These are phyloP conservation scores for Chelon auratus DNA, from an alignment of 2,797 vertebrate genomes.

Conservation along the genomic window DNA sequence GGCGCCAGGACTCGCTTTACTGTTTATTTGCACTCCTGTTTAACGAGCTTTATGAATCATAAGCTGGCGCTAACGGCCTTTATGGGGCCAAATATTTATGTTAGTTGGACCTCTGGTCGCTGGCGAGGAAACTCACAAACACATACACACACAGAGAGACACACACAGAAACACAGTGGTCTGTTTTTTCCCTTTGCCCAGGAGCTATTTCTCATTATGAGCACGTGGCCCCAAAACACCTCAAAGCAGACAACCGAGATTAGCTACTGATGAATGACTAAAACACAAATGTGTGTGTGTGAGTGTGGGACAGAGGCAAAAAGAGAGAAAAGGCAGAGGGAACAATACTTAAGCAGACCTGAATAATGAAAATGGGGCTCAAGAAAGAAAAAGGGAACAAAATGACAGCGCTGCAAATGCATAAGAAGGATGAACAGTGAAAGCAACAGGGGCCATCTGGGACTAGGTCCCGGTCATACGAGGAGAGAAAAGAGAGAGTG, in stretches of 20 bases:
- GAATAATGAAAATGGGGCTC: not conserved
- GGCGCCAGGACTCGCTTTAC: constrained; percentile 59
- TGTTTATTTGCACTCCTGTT: constrained; percentile 84
- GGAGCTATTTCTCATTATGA: constrained; percentile 70
- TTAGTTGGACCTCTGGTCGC: constrained; percentile 66
- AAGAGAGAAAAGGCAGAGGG: not conserved
- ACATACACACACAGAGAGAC: constrained; percentile 26
- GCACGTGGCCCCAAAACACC: constrained; percentile 71
- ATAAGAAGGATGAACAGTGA: constrained; percentile 24
- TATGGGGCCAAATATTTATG: constrained; percentile 80
- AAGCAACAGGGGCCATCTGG: not conserved
- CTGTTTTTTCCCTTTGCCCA: constrained; percentile 52
- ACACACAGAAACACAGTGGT: constrained; percentile 32
- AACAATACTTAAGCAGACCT: not conserved
- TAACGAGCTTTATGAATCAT: constrained; percentile 83
- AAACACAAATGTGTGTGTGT: constrained; percentile 24
- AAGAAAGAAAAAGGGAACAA: constrained; percentile 7
- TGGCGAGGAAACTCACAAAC: constrained; percentile 49
- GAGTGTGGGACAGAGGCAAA: not conserved
- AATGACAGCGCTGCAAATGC: constrained; percentile 16
- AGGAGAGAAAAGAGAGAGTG: constrained; percentile 43
- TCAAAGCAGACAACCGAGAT: constrained; percentile 67
- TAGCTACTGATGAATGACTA: constrained; percentile 65
- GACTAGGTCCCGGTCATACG: not conserved
- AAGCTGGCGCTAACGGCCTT: constrained; percentile 71